Base-by-base conservation (phyloP, 2,888 invertebrate species). In the Eupithecia centaureata region DNA sequence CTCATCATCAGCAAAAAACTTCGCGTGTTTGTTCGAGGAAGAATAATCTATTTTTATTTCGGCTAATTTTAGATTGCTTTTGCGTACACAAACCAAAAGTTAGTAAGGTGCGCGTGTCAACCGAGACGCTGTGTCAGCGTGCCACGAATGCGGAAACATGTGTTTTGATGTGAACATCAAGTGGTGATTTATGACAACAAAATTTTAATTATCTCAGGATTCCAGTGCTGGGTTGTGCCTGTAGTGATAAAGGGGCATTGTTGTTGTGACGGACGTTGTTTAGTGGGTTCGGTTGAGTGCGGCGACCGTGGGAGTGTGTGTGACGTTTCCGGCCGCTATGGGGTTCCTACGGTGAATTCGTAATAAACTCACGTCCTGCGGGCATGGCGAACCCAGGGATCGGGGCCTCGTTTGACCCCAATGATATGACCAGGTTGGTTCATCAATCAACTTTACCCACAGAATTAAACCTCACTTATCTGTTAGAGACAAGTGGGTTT, bases 391-490 rank as follows among this genome's bases (percentile, higher is more conserved):
- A 89, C 81, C 87, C 92, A 74, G 86, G 88, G 70, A 95, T 95
- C 92, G 95, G 95, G 86, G 94, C 94, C 82, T 94, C 95, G 66
- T 96, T 96, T 86, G 96, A 96, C 89, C 95, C 95, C 77, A 94
- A 94, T 91, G 95, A 95, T 83, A 95, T 94, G 91, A 94, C 94
- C 87, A 95, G 95, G 95, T 90, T 63, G 62, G 79, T 70, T 51
- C 25, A 64, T 61, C 30, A 57, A 66, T 59, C 58, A 59, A 18
- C 18, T 18, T 32, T 30, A 56, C 22, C 5, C 35, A 33, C 4
- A 47, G 18, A 32, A 57, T 57, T 57, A 32, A 32, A n/a, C 12
- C 57, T 32, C 10, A 47, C 10, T 22, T 47, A 22, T 2, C 18
- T 47, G 22, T 22, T 47, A 47, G 3, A 47, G 47, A 47, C 18